A percentile compares a stretch with the other conserved stretches of the same genome.
These are phyloP conservation scores for Apteryx owenii DNA, from an alignment of 2,113 vertebrate species.

Conservation along the genomic window DNA sequence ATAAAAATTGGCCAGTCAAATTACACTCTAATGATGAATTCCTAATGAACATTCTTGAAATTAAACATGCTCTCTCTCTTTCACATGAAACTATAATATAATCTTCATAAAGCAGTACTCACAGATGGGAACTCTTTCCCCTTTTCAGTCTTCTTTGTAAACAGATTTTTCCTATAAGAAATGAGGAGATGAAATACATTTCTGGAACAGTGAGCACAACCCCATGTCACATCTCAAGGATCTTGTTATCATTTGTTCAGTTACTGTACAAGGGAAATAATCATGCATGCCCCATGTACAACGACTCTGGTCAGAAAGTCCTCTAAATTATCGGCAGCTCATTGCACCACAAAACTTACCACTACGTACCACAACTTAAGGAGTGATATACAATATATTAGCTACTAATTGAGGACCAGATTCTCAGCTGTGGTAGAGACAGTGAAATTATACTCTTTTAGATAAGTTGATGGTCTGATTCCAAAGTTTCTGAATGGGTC, in stretches of 20 bases:
- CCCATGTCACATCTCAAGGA: background rate
- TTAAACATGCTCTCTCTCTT: background rate
- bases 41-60: background rate
- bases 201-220: background rate
- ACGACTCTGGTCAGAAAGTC: background rate
- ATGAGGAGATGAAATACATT: slow-evolving; percentile 17
- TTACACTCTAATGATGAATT: background rate
- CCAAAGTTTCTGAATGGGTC: background rate
- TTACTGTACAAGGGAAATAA: slow-evolving; percentile 18
- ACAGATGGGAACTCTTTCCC: slow-evolving; percentile 31
- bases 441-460: background rate
- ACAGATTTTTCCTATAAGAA: slow-evolving; percentile 53
- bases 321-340: slow-evolving; percentile 1
- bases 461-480: background rate
- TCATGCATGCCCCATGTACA: background rate
- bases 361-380: background rate
- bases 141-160: slow-evolving; percentile 19
- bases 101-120: background rate
- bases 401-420: background rate
- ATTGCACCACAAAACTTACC: background rate
- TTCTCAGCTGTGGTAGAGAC: background rate
- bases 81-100: background rate
- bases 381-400: background rate
- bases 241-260: slow-evolving; percentile 27
- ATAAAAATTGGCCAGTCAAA: background rate